Conservation (phyloP, 2,113 vertebrate species). For the Heterotis niloticus region DNA sequence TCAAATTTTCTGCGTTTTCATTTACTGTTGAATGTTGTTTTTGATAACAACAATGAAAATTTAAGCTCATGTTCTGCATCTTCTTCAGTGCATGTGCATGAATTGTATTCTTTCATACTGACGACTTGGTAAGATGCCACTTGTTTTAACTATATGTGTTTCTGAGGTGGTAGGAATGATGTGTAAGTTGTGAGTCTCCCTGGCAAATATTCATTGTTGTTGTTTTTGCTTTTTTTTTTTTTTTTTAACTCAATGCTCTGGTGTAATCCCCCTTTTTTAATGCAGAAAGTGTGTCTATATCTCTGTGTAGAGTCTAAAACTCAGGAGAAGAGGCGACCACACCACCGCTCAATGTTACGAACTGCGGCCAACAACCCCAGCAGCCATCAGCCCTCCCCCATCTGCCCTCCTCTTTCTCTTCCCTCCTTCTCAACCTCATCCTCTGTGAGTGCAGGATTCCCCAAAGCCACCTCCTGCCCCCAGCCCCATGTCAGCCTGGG, state of each 20-base stretch:
- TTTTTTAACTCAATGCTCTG: background rate
- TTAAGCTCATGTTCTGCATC: too few species aligned
- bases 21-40: too few species aligned
- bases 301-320: constrained; percentile 67
- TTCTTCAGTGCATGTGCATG: too few species aligned
- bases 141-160: background rate
- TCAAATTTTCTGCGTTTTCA: too few species aligned
- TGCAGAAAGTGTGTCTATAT: constrained; percentile 28
- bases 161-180: background rate
- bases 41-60: too few species aligned
- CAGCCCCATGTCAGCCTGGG: constrained; percentile 52
- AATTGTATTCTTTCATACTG: too few species aligned
- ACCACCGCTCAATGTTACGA: constrained; percentile 67
- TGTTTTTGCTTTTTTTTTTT: too few species aligned
- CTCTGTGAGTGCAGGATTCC: constrained; percentile 33
- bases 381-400: constrained; percentile 55
- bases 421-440: constrained; percentile 40
- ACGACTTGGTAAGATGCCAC: background rate
- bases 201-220: too few species aligned
- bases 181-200: too few species aligned
- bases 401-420: constrained; percentile 45
- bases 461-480: constrained; percentile 51
- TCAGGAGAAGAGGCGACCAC: constrained; percentile 76
- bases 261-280: background rate
- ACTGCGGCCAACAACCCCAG: constrained; percentile 54